These are phyloP conservation scores for Oryzias curvinotus DNA, from an alignment of 2,113 vertebrate genomes.

Conservation along the genomic window DNA sequence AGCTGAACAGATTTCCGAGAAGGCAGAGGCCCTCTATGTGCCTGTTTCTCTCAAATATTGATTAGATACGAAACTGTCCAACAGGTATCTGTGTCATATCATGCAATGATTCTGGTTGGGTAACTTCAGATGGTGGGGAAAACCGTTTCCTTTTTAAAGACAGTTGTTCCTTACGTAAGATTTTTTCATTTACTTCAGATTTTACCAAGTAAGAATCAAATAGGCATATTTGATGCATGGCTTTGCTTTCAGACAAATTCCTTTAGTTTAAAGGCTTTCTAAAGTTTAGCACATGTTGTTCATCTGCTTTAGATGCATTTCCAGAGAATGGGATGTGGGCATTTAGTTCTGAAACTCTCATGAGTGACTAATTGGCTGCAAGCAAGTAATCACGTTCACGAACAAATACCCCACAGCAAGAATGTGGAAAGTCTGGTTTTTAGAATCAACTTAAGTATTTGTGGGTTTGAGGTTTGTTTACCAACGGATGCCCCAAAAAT, in stretches of 20 bases:
- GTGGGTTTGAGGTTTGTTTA: constrained; percentile 11
- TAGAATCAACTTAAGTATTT: constrained; percentile 2
- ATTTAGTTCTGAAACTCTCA: no score
- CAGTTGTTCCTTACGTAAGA: not conserved
- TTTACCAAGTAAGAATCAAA: no score
- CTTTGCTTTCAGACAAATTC: no score
- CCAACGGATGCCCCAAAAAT: no score
- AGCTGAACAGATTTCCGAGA: constrained; percentile 62
- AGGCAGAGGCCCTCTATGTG: constrained; percentile 42
- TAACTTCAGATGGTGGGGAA: not conserved
- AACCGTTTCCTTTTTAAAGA: not conserved
- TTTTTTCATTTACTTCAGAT: no score
- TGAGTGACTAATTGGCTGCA: not conserved
- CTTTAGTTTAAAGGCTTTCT: no score
- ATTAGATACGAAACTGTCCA: constrained; percentile 13
- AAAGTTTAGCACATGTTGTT: no score
- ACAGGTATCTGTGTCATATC: not conserved
- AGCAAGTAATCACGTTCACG: not conserved
- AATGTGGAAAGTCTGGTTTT: constrained; percentile 8
- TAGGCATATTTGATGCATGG: no score
- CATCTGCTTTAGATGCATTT: no score
- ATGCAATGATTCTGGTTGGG: not conserved
- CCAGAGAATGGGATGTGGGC: no score
- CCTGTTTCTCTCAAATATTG: constrained; percentile 7
- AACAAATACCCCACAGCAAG: constrained; percentile 1